Conservation (phyloP, 2,797 vertebrate species). For the Gymnocypris eckloni region DNA sequence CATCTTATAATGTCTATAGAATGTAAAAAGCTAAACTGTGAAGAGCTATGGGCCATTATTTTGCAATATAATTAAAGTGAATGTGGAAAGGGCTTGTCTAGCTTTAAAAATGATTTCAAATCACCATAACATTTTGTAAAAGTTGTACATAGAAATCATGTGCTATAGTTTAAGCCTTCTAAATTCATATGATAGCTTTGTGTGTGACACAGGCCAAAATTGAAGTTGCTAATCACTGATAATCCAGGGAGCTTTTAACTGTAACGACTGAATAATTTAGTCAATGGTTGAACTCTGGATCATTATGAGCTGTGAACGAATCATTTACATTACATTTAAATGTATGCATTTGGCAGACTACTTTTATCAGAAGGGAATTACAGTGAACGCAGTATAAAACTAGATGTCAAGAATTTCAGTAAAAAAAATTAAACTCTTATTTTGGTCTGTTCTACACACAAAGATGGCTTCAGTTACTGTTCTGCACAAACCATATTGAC, state of each 20-base stretch:
- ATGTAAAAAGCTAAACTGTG: neutral
- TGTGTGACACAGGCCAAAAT: neutral
- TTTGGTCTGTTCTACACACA: neutral
- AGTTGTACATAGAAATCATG: neutral
- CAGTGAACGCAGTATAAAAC: neutral
- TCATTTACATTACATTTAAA: slow-evolving; percentile 9
- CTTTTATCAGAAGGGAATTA: neutral
- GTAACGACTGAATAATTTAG: neutral
- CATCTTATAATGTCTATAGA: neutral
- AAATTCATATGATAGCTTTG: neutral
- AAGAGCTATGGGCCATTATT: neutral
- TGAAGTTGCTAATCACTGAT: neutral
- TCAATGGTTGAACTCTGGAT: slow-evolving; percentile 1
- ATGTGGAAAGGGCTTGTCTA: neutral
- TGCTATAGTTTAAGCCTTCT: neutral
- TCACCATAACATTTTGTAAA: neutral
- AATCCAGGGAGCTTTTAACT: slow-evolving; percentile 1
- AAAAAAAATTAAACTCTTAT: neutral
- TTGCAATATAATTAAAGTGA: neutral
- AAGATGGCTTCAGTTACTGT: neutral
- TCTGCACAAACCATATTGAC: neutral
- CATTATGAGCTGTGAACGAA: neutral
- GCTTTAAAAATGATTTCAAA: neutral
- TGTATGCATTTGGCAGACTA: neutral
- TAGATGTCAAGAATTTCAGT: neutral